phyloP scores from a whole-genome alignment of 2,797 vertebrate genomes.

The Spondyliosoma cantharus region DNA sequence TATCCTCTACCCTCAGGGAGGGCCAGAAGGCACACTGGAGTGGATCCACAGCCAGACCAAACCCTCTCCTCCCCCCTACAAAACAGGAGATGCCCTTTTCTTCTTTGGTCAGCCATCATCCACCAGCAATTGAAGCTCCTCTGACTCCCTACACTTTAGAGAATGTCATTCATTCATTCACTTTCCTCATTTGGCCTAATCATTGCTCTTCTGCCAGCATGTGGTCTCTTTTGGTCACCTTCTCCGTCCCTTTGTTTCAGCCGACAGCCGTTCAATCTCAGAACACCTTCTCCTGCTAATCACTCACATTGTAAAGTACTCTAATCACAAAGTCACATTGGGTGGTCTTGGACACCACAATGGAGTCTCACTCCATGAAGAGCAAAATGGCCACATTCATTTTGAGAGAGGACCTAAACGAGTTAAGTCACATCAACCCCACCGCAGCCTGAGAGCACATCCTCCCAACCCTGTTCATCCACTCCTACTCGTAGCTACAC shows the following conservation, averaged over 20 bases:
- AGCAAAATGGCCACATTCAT: slow-evolving; percentile 58
- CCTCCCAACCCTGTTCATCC: slow-evolving; percentile 37
- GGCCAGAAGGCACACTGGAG: slow-evolving; percentile 67
- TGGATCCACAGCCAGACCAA: slow-evolving; percentile 56
- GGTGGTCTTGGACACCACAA: slow-evolving; percentile 42
- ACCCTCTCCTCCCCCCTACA: slow-evolving; percentile 14
- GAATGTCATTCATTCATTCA: slow-evolving; percentile 45
- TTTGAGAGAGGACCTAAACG: slow-evolving; percentile 57
- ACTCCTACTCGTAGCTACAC: slow-evolving; percentile 54
- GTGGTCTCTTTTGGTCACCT: slow-evolving; percentile 35
- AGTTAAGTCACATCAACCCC: slow-evolving; percentile 39
- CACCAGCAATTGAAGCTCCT: slow-evolving; percentile 17
- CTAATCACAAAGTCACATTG: slow-evolving; percentile 55
- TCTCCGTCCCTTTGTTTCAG: slow-evolving; percentile 48
- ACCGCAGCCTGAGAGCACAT: slow-evolving; percentile 42
- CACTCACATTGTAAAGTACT: slow-evolving; percentile 56
- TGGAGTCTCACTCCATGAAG: slow-evolving; percentile 30
- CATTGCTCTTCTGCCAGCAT: slow-evolving; percentile 27
- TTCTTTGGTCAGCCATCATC: slow-evolving; percentile 28
- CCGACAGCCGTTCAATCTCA: slow-evolving; percentile 46
- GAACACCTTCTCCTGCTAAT: slow-evolving; percentile 47
- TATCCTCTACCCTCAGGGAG: slow-evolving; percentile 56
- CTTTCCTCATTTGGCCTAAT: slow-evolving; percentile 42
- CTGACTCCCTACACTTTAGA: slow-evolving; percentile 33
- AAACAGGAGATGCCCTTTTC: slow-evolving; percentile 41